phyloP scores from a whole-genome alignment of 2,888 invertebrate genomes.

The Mimachlamys varia region DNA sequence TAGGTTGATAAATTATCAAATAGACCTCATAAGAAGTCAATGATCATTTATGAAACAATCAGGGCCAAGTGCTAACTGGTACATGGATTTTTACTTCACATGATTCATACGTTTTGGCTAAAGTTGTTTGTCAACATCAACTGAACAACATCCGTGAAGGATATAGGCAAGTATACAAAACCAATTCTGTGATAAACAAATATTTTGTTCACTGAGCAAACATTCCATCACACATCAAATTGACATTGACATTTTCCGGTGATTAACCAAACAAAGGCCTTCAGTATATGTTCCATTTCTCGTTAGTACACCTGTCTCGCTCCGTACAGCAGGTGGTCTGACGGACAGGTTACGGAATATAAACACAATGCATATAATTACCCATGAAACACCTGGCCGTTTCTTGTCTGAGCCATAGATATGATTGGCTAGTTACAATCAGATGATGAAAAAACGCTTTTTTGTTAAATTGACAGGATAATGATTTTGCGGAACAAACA shows the following conservation, averaged over 20 bases:
- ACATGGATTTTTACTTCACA: neutral
- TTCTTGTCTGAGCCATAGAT: neutral
- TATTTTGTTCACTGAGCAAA: neutral
- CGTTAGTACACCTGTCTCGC: neutral
- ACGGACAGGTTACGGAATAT: neutral
- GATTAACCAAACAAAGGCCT: slow-evolving; percentile 1
- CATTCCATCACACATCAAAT: neutral
- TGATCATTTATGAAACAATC: neutral
- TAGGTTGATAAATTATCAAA: neutral
- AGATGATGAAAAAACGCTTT: neutral
- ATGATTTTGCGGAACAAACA: neutral
- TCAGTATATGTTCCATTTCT: neutral
- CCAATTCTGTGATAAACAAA: neutral
- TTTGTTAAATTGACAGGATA: neutral
- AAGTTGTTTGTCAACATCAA: neutral
- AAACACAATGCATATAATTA: neutral
- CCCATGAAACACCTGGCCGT: neutral
- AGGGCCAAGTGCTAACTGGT: neutral
- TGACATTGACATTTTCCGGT: slow-evolving; percentile 15
- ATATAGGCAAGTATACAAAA: neutral
- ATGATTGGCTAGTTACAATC: neutral
- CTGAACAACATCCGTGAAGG: slow-evolving; percentile 12
- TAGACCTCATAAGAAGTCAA: slow-evolving; percentile 29
- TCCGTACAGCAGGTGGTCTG: neutral
- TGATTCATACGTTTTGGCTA: neutral